Evolutionary conservation across 2,888 invertebrate species (phyloP), one percentile per base, ranked within the genome.

Genomic region (Pseudococcus viburni): DNA sequence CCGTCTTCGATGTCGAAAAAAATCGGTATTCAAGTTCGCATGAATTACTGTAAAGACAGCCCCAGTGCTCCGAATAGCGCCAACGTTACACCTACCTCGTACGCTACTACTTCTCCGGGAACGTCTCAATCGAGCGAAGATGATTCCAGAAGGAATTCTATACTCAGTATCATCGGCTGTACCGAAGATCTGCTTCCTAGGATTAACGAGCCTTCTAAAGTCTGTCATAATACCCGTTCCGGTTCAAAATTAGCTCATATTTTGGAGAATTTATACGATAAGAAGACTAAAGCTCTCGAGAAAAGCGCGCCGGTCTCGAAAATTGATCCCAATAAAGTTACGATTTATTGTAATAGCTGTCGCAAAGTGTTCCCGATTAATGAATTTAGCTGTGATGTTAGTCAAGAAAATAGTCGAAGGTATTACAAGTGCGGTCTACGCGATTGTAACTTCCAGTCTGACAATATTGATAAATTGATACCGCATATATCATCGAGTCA

Each of bases 1-100:
- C 46, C 77, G n/a, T 77, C 87, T 17, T 48, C 87, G 77, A 8
- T 33, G 5, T 83, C 59, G 87, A 90, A 90, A 88, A 89, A 89
- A 86, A 89, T 89, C 59, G 90, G 90, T 26, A 90, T 90, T 33
- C 90, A 89, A 89, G 90, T 90, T 17, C 88, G 89, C 17, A 89
- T 90, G 89, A 89, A 90, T 84, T 90, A 90, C 59, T 89, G 89
- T 42, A 90, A 90, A 83, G 89, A 83, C 46, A 64, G 68, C 5
- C 19, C 83, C 73, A 83, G 59, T 19, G 26, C 73, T 12, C 55
- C 88, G 8, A 88, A 48, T 33, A 80, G 80, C 33, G 80, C 83
- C 26, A 88, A n/a, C n/a, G 59, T 85, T 39, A 85, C 85, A 2
- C 85, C 85, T 17, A 59, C 39, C 11, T 85, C 85, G 39, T 33